phyloP scores from a whole-genome alignment of 2,113 vertebrate genomes.

The Eonycteris spelaea region DNA sequence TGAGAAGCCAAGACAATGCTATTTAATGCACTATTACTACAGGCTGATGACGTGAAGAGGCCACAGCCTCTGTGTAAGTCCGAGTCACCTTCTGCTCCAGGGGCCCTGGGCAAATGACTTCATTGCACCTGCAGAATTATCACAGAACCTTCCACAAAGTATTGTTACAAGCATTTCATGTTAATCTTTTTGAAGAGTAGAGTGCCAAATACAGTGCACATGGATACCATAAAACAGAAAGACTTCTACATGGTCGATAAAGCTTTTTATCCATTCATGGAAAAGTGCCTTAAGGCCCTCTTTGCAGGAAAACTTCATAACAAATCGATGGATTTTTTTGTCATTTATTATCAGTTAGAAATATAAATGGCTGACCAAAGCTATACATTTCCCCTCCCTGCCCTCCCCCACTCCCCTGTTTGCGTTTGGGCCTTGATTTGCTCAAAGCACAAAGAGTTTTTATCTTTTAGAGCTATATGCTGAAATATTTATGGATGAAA shows the following conservation, averaged over 20 bases:
- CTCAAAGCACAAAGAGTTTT: not conserved
- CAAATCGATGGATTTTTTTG: not conserved
- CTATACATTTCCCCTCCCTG: not conserved
- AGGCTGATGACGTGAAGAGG: not conserved
- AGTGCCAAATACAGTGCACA: too few relatives aligned
- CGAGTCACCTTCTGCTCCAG: not conserved
- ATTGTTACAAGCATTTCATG: not conserved
- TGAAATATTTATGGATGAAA: not conserved
- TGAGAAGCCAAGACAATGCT: not conserved
- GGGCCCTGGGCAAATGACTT: not conserved
- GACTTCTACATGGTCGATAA: not conserved
- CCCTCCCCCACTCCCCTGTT: too few relatives aligned
- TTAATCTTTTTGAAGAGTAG: not conserved
- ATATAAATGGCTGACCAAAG: not conserved
- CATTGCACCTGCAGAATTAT: not conserved
- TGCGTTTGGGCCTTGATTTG: not conserved
- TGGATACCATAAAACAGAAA: not conserved
- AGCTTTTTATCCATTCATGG: not conserved
- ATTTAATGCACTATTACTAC: accelerated
- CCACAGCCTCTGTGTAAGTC: not conserved
- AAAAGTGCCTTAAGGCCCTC: not conserved
- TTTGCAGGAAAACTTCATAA: not conserved
- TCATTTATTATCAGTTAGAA: not conserved
- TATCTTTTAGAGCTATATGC: not conserved
- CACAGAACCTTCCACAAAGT: not conserved